Conservation (phyloP, 2,888 invertebrate species). For the Dichetophora obliterata region DNA sequence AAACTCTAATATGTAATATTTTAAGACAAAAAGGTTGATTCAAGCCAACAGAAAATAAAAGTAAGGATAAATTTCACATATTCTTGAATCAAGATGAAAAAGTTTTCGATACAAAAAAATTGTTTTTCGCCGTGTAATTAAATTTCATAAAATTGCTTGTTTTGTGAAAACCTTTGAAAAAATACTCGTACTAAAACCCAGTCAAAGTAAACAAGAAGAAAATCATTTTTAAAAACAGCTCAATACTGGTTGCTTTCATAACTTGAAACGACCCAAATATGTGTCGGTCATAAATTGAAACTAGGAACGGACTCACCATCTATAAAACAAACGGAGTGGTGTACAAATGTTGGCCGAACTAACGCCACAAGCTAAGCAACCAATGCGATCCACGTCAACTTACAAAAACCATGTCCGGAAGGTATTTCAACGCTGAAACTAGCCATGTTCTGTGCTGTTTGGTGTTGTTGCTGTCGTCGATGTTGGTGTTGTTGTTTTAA, state of each 20-base stretch:
- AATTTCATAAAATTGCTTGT: too few species aligned
- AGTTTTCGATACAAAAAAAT: too few species aligned
- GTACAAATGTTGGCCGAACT: not conserved
- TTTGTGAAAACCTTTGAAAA: too few species aligned
- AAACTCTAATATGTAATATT: too few species aligned
- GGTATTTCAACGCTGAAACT: not conserved
- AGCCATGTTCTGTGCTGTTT: not conserved
- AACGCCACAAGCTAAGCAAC: not conserved
- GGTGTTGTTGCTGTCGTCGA: slow-evolving; percentile 40
- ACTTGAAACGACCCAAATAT: slow-evolving; percentile 24
- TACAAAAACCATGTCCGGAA: not conserved
- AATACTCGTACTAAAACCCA: too few species aligned
- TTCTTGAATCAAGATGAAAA: too few species aligned
- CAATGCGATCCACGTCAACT: not conserved
- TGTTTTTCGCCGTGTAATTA: too few species aligned
- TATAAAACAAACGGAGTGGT: slow-evolving; percentile 16
- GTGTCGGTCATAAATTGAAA: slow-evolving; percentile 36
- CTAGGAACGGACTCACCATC: slow-evolving; percentile 4
- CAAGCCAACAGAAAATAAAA: too few species aligned
- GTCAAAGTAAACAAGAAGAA: not conserved
- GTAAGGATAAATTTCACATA: too few species aligned
- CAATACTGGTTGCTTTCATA: not conserved
- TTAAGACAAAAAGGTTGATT: too few species aligned
- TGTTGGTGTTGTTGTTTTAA: slow-evolving; percentile 27
- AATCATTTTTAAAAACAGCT: slow-evolving; percentile 1